Conservation (phyloP, 1,140 invertebrate genomes). For the Limonius californicus region DNA sequence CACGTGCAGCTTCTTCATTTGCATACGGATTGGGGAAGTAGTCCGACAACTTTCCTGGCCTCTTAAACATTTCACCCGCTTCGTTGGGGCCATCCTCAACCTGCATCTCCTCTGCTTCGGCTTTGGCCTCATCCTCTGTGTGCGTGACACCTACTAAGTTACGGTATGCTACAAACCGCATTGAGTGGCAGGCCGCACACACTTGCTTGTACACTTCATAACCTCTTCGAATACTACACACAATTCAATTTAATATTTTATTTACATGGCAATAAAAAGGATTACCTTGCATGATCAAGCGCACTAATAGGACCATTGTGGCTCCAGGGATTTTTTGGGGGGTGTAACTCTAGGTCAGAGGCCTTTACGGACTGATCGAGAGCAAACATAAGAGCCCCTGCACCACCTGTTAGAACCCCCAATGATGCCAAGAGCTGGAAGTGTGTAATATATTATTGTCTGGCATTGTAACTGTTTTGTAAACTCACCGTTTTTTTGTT, state of each 20-base stretch:
- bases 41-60: constrained; percentile 96
- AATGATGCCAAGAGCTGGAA: constrained; percentile 72
- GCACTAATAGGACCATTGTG: constrained; percentile 73
- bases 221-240: constrained; percentile 85
- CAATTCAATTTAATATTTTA: no score
- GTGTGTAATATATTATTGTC: no score
- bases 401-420: constrained; percentile 73
- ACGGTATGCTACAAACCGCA: constrained; percentile 89
- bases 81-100: constrained; percentile 94
- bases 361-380: constrained; percentile 87
- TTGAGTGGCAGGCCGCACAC: constrained; percentile 96
- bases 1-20: constrained; percentile 87
- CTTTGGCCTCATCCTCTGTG: constrained; percentile 92
- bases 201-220: constrained; percentile 99
- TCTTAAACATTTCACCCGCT: constrained; percentile 81
- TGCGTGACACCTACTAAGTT: constrained; percentile 88
- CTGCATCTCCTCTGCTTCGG: constrained; percentile 83
- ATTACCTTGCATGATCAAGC: constrained; percentile 81
- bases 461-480: no score
- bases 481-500: constrained; percentile 73
- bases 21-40: constrained; percentile 87
- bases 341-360: constrained; percentile 71
- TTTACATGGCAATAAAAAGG: no score
- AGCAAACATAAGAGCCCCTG: constrained; percentile 76
- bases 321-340: constrained; percentile 77